Evolutionary conservation across 1,140 invertebrate genomes (phyloP), one percentile per base, ranked within the genome.

Genomic region (Euglossa dilemma): DNA sequence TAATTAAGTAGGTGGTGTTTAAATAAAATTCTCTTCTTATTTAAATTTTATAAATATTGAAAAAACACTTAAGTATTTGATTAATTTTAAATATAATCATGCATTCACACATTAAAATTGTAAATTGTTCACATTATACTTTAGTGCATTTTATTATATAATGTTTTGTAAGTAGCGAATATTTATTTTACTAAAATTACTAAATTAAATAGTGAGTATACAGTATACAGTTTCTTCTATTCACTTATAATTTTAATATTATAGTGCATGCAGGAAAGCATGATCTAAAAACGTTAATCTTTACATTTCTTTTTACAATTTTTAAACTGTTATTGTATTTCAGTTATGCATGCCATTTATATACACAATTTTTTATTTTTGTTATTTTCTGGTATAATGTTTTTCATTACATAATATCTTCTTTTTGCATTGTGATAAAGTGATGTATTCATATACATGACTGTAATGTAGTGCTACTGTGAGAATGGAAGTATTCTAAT

Each of bases 391-490:
- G 23, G 43, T 80, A n/a, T 43, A 66, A 67, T 36, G 4, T 36
- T 36, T 36, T 36, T 36, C 36, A 36, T 36, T 36, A 36, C 36
- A 36, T 36, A 36, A 36, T 36, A 11, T 20, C 23, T 81, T 54
- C 74, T 63, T 47, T 66, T 57, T 70, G 59, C 70, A 80, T 66
- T 45, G 61, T 81, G 50, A 81, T 74, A 75, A 75, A 75, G 43
- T 57, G 71, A 50, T 57, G 59, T 80, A 61, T 74, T 74, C 4
- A 57, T 28, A 56, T 75, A 81, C 61, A 66, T 66, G 61, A 56
- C 71, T 67, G 52, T 81, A 25, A 66, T 64, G 59, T 56, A 47
- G 70, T 56, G 25, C 43, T 50, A 52, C n/a, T 64, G 47, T 74
- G 52, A 69, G 63, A 76, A 76, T 76, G 20, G 52, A 67, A 66